Evolutionary conservation across 2,888 invertebrate genomes (phyloP).

Genomic region (Lysandra coridon): DNA sequence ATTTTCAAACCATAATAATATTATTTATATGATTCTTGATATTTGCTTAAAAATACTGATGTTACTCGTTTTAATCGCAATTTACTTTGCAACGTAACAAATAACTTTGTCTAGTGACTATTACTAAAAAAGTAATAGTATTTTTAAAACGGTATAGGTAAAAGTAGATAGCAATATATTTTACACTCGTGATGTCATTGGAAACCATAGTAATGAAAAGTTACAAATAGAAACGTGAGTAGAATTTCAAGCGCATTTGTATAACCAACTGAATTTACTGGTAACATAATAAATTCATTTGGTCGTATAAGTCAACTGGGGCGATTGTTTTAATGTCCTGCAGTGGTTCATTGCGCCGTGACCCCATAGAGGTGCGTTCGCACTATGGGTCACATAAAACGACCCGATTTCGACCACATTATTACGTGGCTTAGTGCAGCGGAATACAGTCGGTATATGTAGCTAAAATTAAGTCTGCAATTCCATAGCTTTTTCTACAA

Average conservation of each 20-base stretch:
- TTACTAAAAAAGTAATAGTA: background rate
- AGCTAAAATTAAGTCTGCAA: background rate
- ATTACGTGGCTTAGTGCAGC: background rate
- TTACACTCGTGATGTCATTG: background rate
- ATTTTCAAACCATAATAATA: background rate
- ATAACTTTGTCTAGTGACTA: background rate
- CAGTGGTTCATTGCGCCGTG: slow-evolving; percentile 25
- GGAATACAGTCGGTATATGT: background rate
- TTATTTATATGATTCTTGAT: background rate
- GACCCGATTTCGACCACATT: background rate
- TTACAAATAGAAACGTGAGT: background rate
- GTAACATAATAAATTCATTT: slow-evolving; percentile 20
- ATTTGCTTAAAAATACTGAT: background rate
- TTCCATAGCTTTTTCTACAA: background rate
- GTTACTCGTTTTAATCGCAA: background rate
- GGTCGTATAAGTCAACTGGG: slow-evolving; percentile 19
- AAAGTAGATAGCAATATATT: background rate
- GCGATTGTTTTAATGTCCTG: slow-evolving; percentile 27
- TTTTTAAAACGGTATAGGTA: background rate
- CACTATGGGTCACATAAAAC: background rate
- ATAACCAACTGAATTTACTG: slow-evolving; percentile 5
- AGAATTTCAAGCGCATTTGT: background rate
- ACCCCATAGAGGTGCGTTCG: slow-evolving; percentile 18
- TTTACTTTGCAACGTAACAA: background rate
- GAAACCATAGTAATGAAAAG: background rate